Base-by-base conservation (phyloP, 2,888 invertebrate genomes). In the Dryobota labecula region DNA sequence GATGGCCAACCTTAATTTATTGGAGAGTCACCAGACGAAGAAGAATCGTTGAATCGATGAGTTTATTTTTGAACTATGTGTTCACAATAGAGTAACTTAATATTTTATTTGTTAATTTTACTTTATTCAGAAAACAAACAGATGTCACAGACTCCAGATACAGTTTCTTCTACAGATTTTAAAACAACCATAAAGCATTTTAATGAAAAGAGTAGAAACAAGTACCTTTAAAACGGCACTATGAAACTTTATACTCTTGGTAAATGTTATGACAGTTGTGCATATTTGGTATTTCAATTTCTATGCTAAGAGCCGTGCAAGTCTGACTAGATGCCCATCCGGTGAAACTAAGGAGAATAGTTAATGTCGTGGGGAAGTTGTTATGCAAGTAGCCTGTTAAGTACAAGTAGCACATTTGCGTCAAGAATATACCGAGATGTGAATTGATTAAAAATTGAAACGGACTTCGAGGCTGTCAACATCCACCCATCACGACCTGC, bases 301-400 rank as follows among this genome's bases (percentile, higher is more conserved):
- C 66, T 67, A 68, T 67, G 67, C 54, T 57, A 56, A 64, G 60
- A 54, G 54, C 38, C 13, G 8, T 51, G 76, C 70, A 71, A 56
- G 76, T 80, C 51, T 68, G 58, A 73, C 76, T 36, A 58, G 79
- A 70, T 75, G 63, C 9, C 58, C 77, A 72, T 84, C 84, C 83
- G 84, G 83, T 82, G 76, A 83, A 83, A 84, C 73, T 76, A 30
- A 68, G 58, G 53, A 76, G 73, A 70, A 80, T 72, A 43, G 60
- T 70, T 60, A 56, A 76, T 72, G 69, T 75, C 62, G 57, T 51
- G 63, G 69, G 57, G 64, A 65, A 70, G 66, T 62, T 65, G 73
- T 57, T 65, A 70, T 51, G 73, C 70, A 69, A 53, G 56, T 33
- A 54, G 38, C 30, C 49, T 45, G 27, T 27, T 68, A 45, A 45